phyloP scores from a whole-genome alignment of 2,888 invertebrate genomes.

The Gisinianus flammeolus region DNA sequence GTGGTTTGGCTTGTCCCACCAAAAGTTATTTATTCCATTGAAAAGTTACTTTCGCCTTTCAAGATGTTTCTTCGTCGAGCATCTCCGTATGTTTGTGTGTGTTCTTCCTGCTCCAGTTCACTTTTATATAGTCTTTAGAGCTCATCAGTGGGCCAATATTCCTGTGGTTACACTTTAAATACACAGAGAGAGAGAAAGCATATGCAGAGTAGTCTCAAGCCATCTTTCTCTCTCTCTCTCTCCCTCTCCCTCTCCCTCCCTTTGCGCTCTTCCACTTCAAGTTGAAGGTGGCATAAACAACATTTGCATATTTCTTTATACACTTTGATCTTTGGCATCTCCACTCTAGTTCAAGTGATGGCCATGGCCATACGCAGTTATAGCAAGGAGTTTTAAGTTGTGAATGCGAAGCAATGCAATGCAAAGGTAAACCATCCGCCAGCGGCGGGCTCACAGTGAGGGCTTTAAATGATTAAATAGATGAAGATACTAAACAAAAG shows the following conservation, averaged over 20 bases:
- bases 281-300: too few species aligned
- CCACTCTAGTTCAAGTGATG: too few species aligned
- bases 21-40: constrained; percentile 22
- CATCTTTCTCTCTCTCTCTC: not conserved
- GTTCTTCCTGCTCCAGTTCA: not conserved
- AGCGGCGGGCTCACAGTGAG: too few species aligned
- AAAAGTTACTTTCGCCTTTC: not conserved
- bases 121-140: too few species aligned
- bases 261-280: not conserved
- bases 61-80: not conserved
- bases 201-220: not conserved
- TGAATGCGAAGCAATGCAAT: too few species aligned
- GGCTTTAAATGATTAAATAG: too few species aligned
- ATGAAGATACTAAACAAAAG: too few species aligned
- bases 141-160: not conserved
- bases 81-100: not conserved
- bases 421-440: too few species aligned
- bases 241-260: not conserved
- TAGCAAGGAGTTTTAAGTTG: too few species aligned
- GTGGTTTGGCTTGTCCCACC: constrained; percentile 15
- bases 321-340: too few species aligned
- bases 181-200: not conserved
- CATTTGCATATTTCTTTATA: too few species aligned
- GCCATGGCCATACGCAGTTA: too few species aligned
- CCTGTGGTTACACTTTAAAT: not conserved